Base-by-base conservation (phyloP, 2,797 vertebrate genomes). In the Syngnathus rostellatus region DNA sequence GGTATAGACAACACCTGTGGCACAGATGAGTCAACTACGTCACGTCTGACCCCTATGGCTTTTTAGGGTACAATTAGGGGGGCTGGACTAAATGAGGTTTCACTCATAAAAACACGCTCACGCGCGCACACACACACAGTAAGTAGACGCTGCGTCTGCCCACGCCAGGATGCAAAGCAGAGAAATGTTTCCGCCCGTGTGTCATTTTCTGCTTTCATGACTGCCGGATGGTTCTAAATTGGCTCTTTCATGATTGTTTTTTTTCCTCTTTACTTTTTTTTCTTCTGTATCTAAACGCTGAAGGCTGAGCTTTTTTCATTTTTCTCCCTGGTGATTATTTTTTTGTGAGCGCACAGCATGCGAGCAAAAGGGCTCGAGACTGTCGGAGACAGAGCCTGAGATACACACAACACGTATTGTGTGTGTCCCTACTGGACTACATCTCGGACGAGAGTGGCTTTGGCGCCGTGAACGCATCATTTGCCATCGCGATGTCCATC, bases 401-500 rank as follows among this genome's bases (percentile, higher is more conserved):
- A 80, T 74, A 46, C 61, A 45, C 21, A 46, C 61, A 43, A 46
- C 70, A 65, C 60, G 31, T 31, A 31, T 31, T 76, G 66, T 69
- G 83, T 73, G 78, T 25, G 23, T 70, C 68, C 70, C n/a, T 12
- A 21, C 46, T 77, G 59, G 81, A 78, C 83, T 77, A 71, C 73
- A 72, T 80, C 72, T 73, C 64, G 75, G 79, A 76, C 69, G 68
- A 46, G 61, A 63, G 72, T 62, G 70, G 25, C 10, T 64, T 69
- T 12, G 61, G 70, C 63, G 66, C 55, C 57, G n/a, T 11, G 8
- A 21, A 3, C 59, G 39, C 62, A 51, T 9, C 17, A 23, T 62
- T 62, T 72, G 72, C 76, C 66, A 37, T 62, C 78, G 88, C 81
- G 77, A 92, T 92, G 91, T 92, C 90, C 77, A 74, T 79, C 5